Conservation (phyloP, 23 tunicate genomes). For the Botrylloides violaceus region DNA sequence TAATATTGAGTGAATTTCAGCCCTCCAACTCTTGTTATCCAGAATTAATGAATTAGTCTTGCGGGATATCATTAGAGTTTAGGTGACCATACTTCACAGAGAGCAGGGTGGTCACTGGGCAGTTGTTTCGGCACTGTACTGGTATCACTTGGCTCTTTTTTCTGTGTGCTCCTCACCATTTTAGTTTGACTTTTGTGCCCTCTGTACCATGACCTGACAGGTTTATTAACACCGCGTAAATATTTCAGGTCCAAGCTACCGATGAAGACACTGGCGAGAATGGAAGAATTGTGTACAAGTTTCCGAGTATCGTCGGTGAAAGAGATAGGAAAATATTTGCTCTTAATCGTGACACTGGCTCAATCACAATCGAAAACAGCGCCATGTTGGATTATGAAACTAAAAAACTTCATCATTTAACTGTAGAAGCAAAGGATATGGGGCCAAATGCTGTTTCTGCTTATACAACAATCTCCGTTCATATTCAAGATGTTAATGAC, state of each 20-base stretch:
- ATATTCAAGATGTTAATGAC: conserved; percentile 73
- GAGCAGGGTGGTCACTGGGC: too few relatives aligned
- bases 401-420: conserved; percentile 62
- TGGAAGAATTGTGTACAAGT: conserved; percentile 46
- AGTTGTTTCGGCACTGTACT: too few relatives aligned
- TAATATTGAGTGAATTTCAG: too few relatives aligned
- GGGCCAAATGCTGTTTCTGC: conserved; percentile 68
- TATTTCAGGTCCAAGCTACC: conserved; percentile 52
- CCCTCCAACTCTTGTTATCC: too few relatives aligned
- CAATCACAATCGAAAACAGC: conserved; percentile 33
- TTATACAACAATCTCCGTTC: conserved; percentile 65
- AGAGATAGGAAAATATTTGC: conserved; percentile 43
- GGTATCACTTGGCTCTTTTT: too few relatives aligned
- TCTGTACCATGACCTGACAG: too few relatives aligned
- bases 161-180: too few relatives aligned
- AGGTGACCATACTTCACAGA: too few relatives aligned
- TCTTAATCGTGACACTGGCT: conserved; percentile 46
- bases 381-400: conserved; percentile 68
- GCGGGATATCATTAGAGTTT: too few relatives aligned
- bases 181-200: too few relatives aligned
- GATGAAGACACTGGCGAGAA: conserved; percentile 72
- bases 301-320: conserved; percentile 50
- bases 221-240: too few relatives aligned
- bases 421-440: conserved; percentile 74
- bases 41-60: too few relatives aligned